Conservation (phyloP, 35 echinoderm and acorn worm genomes). For the Diadema setosum region DNA sequence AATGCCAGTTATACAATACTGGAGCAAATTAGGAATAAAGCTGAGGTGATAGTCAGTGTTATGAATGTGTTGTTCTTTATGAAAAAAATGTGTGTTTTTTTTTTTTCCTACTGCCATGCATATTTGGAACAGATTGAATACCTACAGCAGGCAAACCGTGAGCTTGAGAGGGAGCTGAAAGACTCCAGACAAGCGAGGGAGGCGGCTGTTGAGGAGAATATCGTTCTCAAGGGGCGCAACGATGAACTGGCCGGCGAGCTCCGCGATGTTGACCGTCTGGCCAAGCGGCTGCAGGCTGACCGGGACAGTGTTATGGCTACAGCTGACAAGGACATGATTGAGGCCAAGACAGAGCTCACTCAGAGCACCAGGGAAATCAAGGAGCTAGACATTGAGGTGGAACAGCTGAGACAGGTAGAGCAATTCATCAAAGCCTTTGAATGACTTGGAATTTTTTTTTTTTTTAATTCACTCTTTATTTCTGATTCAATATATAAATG, state of each 20-base stretch:
- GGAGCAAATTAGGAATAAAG: too few relatives aligned
- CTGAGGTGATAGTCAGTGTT: neutral
- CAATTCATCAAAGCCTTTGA: too few relatives aligned
- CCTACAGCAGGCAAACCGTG: conserved; percentile 84
- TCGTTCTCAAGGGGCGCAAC: conserved; percentile 66
- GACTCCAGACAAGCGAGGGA: conserved; percentile 32
- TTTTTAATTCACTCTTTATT: too few relatives aligned
- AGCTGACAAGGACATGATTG: conserved; percentile 69
- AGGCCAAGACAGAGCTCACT: conserved; percentile 76
- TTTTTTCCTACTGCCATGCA: neutral
- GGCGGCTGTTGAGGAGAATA: conserved; percentile 42
- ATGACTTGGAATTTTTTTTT: too few relatives aligned
- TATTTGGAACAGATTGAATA: conserved; percentile 79
- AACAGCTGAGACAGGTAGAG: conserved; percentile 90
- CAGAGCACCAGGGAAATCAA: conserved; percentile 66
- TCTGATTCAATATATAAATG: too few relatives aligned
- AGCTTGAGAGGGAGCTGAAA: conserved; percentile 62
- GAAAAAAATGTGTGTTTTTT: neutral
- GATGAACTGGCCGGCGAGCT: conserved; percentile 74
- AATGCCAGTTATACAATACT: too few relatives aligned
- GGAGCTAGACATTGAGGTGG: conserved; percentile 53
- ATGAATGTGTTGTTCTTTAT: neutral
- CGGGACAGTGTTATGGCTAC: conserved; percentile 63
- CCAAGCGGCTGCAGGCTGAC: conserved; percentile 83
- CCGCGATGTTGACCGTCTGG: conserved; percentile 75